Evolutionary conservation across 2,888 invertebrate species (phyloP), one percentile per base, ranked within the genome.

Genomic region (Pandemis heparana): DNA sequence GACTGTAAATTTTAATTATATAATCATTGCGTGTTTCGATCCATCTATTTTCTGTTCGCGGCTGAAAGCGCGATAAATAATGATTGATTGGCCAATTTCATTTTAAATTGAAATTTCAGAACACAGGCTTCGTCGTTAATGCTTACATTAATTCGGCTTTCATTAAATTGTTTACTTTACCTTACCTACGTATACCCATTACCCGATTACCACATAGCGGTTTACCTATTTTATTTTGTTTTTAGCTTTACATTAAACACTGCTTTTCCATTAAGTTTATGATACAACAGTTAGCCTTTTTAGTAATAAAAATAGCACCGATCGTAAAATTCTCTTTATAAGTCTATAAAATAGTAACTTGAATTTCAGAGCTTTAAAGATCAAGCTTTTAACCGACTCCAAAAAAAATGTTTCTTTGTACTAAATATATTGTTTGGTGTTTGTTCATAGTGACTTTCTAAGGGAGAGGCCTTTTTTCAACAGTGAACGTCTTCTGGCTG

Each of bases 1-100:
- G 12, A 53, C 18, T 56, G n/a, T 56, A 61, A 59, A 66, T 53
- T 53, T 61, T 12, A 41, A 72, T 68, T 67, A 10, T 62, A 41
- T 32, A 72, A 72, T 39, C 43, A 56, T 72, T 56, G 67, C 72
- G 67, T 68, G 72, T 39, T 32, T 18, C 62, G 16, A 62, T 41
- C 56, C 46, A 71, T 67, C 32, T 62, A 56, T 72, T 67, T 67
- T 67, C 67, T 53, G 72, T 14, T 43, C 18, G 72, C 51, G 46
- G 67, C n/a, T 18, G 38, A 56, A 62, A 72, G 62, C 71, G 60
- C 61, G 62, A 72, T 72, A 68, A 67, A 72, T 72, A 72, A 68
- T 72, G 62, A 68, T 68, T 72, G 66, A 68, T 72, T 48, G 62
- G 72, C 62, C 38, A 53, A 63, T 72, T 72, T 23, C 18, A 68